phyloP scores from a whole-genome alignment of 2,888 invertebrate species.

The Nymphalis urticae region DNA sequence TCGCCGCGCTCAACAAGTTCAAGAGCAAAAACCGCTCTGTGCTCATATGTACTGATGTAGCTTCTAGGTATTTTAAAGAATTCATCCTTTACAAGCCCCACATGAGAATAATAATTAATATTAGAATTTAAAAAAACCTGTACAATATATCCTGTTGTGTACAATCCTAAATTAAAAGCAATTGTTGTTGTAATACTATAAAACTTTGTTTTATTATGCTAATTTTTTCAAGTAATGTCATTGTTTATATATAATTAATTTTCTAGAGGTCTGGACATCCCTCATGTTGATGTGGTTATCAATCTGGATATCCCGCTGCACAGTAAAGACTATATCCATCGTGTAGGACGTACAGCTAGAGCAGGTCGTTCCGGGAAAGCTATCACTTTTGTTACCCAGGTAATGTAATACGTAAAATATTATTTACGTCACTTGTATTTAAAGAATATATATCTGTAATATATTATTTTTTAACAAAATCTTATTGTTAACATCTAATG shows the following conservation, averaged over 20 bases:
- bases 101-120: no score
- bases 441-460: no score
- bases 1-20: slow-evolving; percentile 98
- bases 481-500: background rate
- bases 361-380: slow-evolving; percentile 97
- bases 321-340: slow-evolving; percentile 99
- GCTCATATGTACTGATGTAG: slow-evolving; percentile 98
- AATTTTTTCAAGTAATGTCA: no score
- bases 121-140: no score
- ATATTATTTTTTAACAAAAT: background rate
- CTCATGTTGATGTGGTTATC: slow-evolving; percentile 98
- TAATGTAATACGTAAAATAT: slow-evolving; percentile 45
- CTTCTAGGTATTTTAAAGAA: slow-evolving; percentile 86
- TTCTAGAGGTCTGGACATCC: slow-evolving; percentile 96
- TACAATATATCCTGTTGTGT: no score
- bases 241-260: background rate
- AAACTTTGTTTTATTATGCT: no score
- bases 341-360: slow-evolving; percentile 97
- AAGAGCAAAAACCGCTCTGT: slow-evolving; percentile 96
- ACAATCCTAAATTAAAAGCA: no score
- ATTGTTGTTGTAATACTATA: no score
- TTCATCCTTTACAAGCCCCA: background rate
- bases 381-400: slow-evolving; percentile 97
- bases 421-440: no score
- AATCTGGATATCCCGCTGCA: slow-evolving; percentile 99